Evolutionary conservation across 1,140 invertebrate genomes (phyloP).

Genomic region (Mizuhopecten yessoensis): DNA sequence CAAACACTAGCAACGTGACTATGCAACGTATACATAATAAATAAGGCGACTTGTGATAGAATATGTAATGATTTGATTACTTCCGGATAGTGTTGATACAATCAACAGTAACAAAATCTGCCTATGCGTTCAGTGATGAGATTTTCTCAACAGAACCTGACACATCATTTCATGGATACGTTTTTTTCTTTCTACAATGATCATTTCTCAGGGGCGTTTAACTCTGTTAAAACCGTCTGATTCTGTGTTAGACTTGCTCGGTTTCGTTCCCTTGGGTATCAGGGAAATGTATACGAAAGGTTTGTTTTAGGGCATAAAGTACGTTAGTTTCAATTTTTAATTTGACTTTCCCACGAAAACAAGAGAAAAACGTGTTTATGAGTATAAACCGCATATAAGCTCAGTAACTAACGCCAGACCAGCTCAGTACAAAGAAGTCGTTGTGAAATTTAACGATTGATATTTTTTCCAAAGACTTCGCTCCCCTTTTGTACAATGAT

Average conservation of each 20-base stretch:
- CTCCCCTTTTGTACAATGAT: too few relatives aligned
- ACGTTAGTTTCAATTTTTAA: background rate
- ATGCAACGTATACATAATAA: background rate
- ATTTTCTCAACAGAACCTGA: background rate
- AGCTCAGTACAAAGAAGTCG: too few relatives aligned
- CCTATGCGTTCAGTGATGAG: background rate
- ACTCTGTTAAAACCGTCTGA: background rate
- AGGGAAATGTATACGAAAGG: background rate
- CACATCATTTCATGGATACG: background rate
- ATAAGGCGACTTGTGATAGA: slow-evolving; percentile 1
- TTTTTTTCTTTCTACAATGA: background rate
- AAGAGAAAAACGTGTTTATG: background rate
- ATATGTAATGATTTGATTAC: background rate
- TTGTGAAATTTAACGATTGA: too few relatives aligned
- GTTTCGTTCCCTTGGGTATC: background rate
- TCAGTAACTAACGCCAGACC: too few relatives aligned
- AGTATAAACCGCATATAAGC: background rate
- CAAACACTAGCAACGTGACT: background rate
- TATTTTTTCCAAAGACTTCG: too few relatives aligned
- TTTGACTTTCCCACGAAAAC: background rate
- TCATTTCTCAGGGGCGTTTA: background rate
- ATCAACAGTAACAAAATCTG: slow-evolving; percentile 15
- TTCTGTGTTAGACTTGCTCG: background rate
- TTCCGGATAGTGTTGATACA: background rate
- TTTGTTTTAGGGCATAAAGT: background rate